Base-by-base conservation (phyloP, 2,888 invertebrate species). In the Meteorus colon region DNA sequence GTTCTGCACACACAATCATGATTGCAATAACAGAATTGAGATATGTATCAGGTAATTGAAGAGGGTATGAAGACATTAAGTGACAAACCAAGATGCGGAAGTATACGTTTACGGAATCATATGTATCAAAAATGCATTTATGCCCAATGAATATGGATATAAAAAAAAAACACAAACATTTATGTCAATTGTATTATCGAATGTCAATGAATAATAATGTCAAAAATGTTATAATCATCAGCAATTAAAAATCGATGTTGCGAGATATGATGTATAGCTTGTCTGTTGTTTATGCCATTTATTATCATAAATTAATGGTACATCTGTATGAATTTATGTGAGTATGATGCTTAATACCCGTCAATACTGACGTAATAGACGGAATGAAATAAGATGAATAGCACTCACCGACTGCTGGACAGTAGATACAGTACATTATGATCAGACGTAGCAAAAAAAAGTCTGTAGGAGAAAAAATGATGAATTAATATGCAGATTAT, bases 201-300 rank as follows among this genome's bases (percentile, higher is more conserved):
- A 65, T 73, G 65, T 73, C 66, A 73, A 73, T 73, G 72, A 63
- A 51, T 63, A 27, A 65, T 62, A 31, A 76, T 73, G 73, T 80
- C 63, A 63, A 75, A 67, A 76, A 71, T 73, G 34, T 74, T 71
- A 59, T 74, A 67, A 55, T 48, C 5, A 48, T 55, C 55, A 74
- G 63, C 85, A 81, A 84, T 86, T 81, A 65, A 65, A 65, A 65
- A 37, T 37, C 34, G n/a, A 73, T 66, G 65, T 73, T 73, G 66
- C 48, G 59, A 73, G 37, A 73, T 55, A 55, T 19, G n/a, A 19
- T 10, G 4, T 8, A 55, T 55, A 4, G 6, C n/a, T 5, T 55
- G 19, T 41, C 24, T 14, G 19, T 65, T 37, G n/a, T 55, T 55
- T 19, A 19, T 55, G 8, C 19, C 55, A 19, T 19, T 55, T 19